Evolutionary conservation across 2,797 vertebrate species (phyloP).

Genomic region (Adrianichthys oophorus): DNA sequence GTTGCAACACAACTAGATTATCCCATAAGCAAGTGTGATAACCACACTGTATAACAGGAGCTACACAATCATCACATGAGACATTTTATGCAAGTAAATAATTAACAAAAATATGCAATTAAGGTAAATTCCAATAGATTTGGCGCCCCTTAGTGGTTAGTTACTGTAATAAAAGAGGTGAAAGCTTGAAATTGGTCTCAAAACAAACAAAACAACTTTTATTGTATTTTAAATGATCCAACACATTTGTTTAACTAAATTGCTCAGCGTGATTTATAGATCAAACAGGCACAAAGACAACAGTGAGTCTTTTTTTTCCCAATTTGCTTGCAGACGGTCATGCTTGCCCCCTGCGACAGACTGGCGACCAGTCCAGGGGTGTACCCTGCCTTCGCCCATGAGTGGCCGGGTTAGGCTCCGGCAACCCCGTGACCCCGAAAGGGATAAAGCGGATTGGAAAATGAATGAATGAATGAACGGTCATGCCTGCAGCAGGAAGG

Average conservation of each 20-base stretch:
- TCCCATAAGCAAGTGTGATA: slow-evolving; percentile 6
- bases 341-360: too few species aligned
- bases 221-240: too few species aligned
- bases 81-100: not conserved
- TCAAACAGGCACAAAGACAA: not conserved
- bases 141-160: slow-evolving; percentile 41
- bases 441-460: too few species aligned
- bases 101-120: not conserved
- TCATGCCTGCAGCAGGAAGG: slow-evolving; percentile 21
- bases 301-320: not conserved
- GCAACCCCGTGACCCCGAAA: too few species aligned
- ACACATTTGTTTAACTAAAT: too few species aligned
- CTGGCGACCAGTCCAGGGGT: too few species aligned
- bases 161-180: not conserved
- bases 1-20: slow-evolving; percentile 40
- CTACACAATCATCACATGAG: accelerated
- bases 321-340: slow-evolving; percentile 1
- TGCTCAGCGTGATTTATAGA: not conserved
- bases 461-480: slow-evolving; percentile 4
- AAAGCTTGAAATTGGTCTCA: too few species aligned
- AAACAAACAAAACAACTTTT: too few species aligned
- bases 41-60: not conserved
- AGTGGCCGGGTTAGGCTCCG: too few species aligned
- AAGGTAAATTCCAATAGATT: not conserved
- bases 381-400: too few species aligned